These are phyloP conservation scores for Drosophila carrolli DNA, from an alignment of 1,140 invertebrate genomes.

Conservation along the genomic window DNA sequence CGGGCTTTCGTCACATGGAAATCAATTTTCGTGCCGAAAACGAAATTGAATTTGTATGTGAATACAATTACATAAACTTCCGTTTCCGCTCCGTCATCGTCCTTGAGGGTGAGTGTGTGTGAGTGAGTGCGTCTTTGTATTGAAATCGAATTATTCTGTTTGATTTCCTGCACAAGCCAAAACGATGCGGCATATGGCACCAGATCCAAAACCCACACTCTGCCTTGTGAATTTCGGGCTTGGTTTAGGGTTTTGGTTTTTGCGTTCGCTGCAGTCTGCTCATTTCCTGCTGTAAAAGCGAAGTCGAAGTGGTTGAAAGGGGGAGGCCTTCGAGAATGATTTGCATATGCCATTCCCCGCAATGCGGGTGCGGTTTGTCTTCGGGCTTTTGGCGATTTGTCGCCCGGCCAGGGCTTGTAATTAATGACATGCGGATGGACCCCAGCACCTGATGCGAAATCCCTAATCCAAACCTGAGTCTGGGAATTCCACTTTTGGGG, in stretches of 20 bases:
- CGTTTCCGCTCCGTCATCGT: slow-evolving; percentile 59
- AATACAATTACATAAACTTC: slow-evolving; percentile 82
- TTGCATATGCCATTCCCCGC: slow-evolving; percentile 64
- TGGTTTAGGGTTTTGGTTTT: slow-evolving; percentile 19
- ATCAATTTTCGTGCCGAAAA: slow-evolving; percentile 75
- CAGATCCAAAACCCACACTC: slow-evolving; percentile 8
- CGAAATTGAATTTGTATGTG: slow-evolving; percentile 81
- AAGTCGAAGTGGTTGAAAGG: slow-evolving; percentile 58
- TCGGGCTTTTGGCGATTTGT: slow-evolving; percentile 62
- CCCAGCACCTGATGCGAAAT: slow-evolving; percentile 29
- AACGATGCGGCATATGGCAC: slow-evolving; percentile 68
- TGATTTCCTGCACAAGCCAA: slow-evolving; percentile 79
- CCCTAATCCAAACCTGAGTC: neutral
- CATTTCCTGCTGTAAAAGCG: slow-evolving; percentile 55
- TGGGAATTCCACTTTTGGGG: neutral
- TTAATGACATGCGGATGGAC: slow-evolving; percentile 65
- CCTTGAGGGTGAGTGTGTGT: slow-evolving; percentile 10
- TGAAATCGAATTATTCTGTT: slow-evolving; percentile 83
- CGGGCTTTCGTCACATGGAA: slow-evolving; percentile 60
- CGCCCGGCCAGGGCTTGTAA: slow-evolving; percentile 44
- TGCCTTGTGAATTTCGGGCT: slow-evolving; percentile 34
- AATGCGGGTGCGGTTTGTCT: slow-evolving; percentile 30
- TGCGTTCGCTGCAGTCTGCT: slow-evolving; percentile 45
- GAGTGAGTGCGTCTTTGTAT: slow-evolving; percentile 62
- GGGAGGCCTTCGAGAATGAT: slow-evolving; percentile 40